These are phyloP conservation scores for Bubo scandiacus DNA, from an alignment of 2,113 vertebrate genomes.

Conservation along the genomic window DNA sequence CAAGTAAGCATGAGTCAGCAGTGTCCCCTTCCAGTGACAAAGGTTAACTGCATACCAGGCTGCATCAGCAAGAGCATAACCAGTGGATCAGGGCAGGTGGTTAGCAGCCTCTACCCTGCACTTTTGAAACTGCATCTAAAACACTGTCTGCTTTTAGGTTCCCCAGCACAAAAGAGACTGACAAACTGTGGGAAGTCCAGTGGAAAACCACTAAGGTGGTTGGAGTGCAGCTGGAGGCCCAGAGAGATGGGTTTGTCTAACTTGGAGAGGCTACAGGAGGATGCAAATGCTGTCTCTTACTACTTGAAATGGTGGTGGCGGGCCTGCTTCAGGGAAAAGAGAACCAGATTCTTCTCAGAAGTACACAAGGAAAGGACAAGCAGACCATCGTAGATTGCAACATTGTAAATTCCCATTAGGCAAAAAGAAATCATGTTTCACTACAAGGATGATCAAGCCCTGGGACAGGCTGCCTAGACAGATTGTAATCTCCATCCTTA, in stretches of 20 bases:
- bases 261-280: background rate
- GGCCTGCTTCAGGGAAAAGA: background rate
- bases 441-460: background rate
- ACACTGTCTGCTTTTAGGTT: background rate
- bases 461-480: background rate
- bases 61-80: background rate
- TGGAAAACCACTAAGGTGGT: background rate
- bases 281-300: background rate
- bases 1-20: background rate
- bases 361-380: background rate
- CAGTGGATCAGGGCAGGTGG: background rate
- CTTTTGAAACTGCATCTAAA: background rate
- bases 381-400: rapidly evolving
- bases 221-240: background rate
- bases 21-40: background rate
- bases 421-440: background rate
- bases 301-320: background rate
- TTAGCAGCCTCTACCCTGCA: background rate
- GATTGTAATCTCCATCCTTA: background rate
- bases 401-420: rapidly evolving
- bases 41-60: background rate
- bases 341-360: background rate
- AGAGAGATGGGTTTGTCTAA: background rate
- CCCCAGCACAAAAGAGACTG: background rate
- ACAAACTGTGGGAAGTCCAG: background rate